These are phyloP conservation scores for Mesembrinibis cayennensis DNA, from an alignment of 2,113 vertebrate species.

Conservation along the genomic window DNA sequence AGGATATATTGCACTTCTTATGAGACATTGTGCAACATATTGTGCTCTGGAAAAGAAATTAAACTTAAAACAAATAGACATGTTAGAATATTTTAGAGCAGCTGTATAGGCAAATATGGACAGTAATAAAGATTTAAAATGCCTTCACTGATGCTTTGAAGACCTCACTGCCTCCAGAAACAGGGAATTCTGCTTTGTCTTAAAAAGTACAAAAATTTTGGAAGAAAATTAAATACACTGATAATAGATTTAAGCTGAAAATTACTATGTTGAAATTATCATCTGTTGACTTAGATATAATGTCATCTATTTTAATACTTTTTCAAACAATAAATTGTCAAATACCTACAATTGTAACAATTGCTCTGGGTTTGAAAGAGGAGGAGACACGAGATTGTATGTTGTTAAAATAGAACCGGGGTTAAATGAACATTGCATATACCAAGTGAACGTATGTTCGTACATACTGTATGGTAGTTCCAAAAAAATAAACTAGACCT, in stretches of 20 bases:
- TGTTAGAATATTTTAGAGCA: background rate
- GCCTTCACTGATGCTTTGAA: background rate
- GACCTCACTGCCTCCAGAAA: background rate
- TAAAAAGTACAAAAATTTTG: background rate
- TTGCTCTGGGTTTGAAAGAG: background rate
- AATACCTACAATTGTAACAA: background rate
- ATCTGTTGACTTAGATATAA: background rate
- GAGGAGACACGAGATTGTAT: background rate
- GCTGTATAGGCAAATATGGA: background rate
- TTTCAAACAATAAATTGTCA: background rate
- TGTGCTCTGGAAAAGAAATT: background rate
- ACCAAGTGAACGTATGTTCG: background rate
- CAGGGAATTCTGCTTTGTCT: background rate
- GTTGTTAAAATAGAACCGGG: background rate
- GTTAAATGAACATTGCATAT: background rate
- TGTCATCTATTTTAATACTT: background rate
- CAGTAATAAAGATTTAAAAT: background rate
- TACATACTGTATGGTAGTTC: background rate
- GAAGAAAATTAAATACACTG: background rate
- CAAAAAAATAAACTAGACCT: background rate
- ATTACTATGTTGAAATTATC: background rate
- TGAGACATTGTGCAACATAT: background rate
- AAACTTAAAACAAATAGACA: background rate
- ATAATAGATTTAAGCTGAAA: background rate
- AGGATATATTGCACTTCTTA: background rate